phyloP scores from a whole-genome alignment of 2,888 invertebrate genomes.

The Chrysolina americana region DNA sequence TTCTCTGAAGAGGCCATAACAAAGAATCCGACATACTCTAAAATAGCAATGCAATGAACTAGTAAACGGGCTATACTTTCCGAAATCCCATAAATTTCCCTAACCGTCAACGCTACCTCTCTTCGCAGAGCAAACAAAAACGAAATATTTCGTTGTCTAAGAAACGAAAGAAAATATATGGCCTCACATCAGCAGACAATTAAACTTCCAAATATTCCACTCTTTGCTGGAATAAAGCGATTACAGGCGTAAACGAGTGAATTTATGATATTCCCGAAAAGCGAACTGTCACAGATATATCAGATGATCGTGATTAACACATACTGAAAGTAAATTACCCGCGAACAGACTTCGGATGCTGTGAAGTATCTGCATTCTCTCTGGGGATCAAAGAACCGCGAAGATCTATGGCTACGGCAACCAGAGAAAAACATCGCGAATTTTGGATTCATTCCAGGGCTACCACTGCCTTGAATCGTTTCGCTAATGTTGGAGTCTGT shows the following conservation, averaged over 20 bases:
- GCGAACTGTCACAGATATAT: constrained; percentile 40
- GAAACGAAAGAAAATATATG: constrained; percentile 20
- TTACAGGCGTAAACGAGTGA: constrained; percentile 18
- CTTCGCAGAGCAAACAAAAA: constrained; percentile 9
- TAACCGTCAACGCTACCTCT: constrained; percentile 1
- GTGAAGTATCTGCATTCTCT: constrained; percentile 63
- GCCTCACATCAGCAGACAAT: constrained; percentile 18
- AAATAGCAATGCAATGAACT: background rate
- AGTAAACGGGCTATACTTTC: background rate
- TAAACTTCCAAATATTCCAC: constrained; percentile 24
- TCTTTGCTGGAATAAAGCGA: constrained; percentile 17
- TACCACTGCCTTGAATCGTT: constrained; percentile 19
- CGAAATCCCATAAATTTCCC: background rate
- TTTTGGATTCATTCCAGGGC: constrained; percentile 59
- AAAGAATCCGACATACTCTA: background rate
- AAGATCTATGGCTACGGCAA: constrained; percentile 58
- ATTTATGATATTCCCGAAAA: constrained; percentile 26
- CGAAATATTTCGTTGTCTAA: constrained; percentile 13
- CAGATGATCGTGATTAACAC: constrained; percentile 53
- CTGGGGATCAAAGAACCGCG: constrained; percentile 62
- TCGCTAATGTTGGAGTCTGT: constrained; percentile 9
- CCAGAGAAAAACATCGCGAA: constrained; percentile 56
- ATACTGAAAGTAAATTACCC: constrained; percentile 61
- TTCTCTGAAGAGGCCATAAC: background rate
- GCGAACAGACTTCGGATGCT: constrained; percentile 60